Evolutionary conservation across 2,113 vertebrate species (phyloP).

Genomic region (Ceuthmochares aereus): DNA sequence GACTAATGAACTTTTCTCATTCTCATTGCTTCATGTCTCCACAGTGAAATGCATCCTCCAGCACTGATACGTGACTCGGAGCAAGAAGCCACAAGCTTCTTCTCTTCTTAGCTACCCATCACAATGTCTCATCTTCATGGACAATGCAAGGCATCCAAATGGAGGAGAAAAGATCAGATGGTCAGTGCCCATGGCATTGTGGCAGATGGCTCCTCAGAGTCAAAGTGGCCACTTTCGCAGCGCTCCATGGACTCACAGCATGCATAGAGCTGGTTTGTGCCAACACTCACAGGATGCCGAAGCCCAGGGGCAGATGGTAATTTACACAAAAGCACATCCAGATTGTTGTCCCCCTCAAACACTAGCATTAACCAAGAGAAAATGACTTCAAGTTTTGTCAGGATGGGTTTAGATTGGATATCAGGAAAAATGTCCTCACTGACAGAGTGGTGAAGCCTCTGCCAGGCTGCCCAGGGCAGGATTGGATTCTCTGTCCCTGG

Average conservation of each 20-base stretch:
- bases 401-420: too few relatives aligned
- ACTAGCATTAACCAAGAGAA: background rate
- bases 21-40: background rate
- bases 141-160: fast-evolving
- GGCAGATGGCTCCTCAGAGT: background rate
- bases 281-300: too few relatives aligned
- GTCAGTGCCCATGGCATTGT: fast-evolving
- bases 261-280: too few relatives aligned
- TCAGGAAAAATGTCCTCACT: too few relatives aligned
- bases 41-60: background rate
- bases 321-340: background rate
- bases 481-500: too few relatives aligned
- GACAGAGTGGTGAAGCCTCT: too few relatives aligned
- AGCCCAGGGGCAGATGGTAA: background rate
- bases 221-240: background rate
- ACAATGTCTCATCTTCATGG: background rate
- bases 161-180: too few relatives aligned
- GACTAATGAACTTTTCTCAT: background rate
- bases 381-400: too few relatives aligned
- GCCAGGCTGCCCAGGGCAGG: too few relatives aligned
- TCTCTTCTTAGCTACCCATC: background rate
- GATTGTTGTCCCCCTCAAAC: background rate
- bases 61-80: too few relatives aligned
- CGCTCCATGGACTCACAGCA: too few relatives aligned
- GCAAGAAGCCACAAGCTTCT: background rate